Evolutionary conservation across 2,113 vertebrate genomes (phyloP).

Genomic region (Lepisosteus osseus): DNA sequence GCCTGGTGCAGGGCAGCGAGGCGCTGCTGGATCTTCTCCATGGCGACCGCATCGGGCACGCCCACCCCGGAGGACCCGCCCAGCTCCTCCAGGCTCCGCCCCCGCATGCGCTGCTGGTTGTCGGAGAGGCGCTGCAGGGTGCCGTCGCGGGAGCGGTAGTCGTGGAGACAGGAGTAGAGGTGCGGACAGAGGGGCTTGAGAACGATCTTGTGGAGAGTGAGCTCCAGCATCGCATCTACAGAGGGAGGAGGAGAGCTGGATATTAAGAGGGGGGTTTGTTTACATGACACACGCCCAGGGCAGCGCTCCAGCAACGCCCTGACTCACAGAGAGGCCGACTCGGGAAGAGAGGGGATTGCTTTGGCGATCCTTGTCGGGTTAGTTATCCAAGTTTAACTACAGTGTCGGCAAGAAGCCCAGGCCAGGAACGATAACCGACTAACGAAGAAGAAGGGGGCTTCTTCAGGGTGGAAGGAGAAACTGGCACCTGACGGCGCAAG

Average conservation of each 20-base stretch:
- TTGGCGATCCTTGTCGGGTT: too few species aligned
- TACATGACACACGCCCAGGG: too few species aligned
- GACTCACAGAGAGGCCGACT: too few species aligned
- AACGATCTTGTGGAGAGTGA: slow-evolving; percentile 73
- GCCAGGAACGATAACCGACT: too few species aligned
- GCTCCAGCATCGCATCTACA: slow-evolving; percentile 71
- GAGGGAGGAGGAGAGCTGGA: background rate
- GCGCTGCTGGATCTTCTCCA: slow-evolving; percentile 71
- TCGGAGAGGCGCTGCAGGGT: slow-evolving; percentile 49
- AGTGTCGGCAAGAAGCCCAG: too few species aligned
- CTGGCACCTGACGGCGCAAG: too few species aligned
- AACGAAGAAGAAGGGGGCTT: too few species aligned
- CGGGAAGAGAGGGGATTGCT: background rate
- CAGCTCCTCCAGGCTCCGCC: slow-evolving; percentile 46
- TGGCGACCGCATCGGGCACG: slow-evolving; percentile 54
- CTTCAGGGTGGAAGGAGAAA: too few species aligned
- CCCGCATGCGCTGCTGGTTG: slow-evolving; percentile 48
- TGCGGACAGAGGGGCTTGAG: slow-evolving; percentile 67
- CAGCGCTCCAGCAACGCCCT: too few species aligned
- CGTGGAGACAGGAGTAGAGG: slow-evolving; percentile 67
- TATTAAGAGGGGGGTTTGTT: background rate
- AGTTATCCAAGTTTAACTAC: too few species aligned
- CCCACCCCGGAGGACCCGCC: slow-evolving; percentile 52
- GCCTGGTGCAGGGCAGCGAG: slow-evolving; percentile 65
- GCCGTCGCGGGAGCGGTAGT: slow-evolving; percentile 45